Evolutionary conservation across 2,113 vertebrate genomes (phyloP), one percentile per base, ranked within the genome.

Genomic region (Chlorodrepanis virens): DNA sequence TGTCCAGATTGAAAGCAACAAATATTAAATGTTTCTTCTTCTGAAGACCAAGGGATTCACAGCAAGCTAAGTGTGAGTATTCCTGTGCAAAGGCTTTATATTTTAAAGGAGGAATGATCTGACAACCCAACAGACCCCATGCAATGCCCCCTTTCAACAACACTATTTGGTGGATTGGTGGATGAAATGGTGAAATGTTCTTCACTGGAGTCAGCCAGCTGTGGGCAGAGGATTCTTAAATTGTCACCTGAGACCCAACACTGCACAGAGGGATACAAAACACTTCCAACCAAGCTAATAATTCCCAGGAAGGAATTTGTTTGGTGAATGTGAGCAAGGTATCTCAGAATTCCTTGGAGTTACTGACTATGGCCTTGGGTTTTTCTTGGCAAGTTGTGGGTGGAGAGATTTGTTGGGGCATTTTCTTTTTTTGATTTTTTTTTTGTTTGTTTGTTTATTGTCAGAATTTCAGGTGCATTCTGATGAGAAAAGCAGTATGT

Each of bases 261-360:
- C 47, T 64, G 33, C n/a, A 60, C 39, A 86, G 68, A 90, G 68
- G 39, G 44, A 54, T 93, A 74, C 31, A 57, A 91, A 95, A 83
- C 52, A 28, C 47, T 76, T 89, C 25, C 35, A 74, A 14, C 50
- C 60, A 53, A 79, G 59, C 47, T 80, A 91, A 74, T 96, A 77
- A 94, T 92, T 95, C 68, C 40, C 61, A 87, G 44, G 28, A 61
- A 87, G n/a, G 68, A 89, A 79, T 95, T 87, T 50, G 23, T 83
- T 77, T 50, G 25, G 29, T 67, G 63, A 86, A n/a, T 0, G 0
- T 37, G n/a, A 67, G 33, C 2, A 15, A 89, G 25, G 52, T 64
- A 27, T 42, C n/a, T 4, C 8, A 63, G 37, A 92, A 95, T 83
- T 85, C 67, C 54, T 85, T 83, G 57, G 27, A 83, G 70, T 24